Evolutionary conservation across 2,113 vertebrate species (phyloP).

Genomic region (Phylloscopus trochilus): DNA sequence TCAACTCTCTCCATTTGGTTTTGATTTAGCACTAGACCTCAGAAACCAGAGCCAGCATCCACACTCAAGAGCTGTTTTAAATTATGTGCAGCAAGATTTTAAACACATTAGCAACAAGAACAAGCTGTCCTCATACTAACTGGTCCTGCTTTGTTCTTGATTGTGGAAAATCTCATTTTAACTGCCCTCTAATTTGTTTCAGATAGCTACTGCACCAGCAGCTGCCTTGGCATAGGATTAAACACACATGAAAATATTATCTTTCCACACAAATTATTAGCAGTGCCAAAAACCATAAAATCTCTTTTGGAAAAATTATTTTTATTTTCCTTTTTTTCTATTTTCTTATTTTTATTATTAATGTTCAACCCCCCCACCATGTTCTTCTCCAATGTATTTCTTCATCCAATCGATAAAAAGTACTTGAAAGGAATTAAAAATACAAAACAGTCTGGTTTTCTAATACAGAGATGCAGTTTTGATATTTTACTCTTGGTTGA

Average conservation of each 20-base stretch:
- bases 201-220: conserved; percentile 82
- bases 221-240: conserved; percentile 81
- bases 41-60: conserved; percentile 61
- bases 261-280: conserved; percentile 77
- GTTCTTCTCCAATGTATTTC: background rate
- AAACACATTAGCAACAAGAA: conserved; percentile 87
- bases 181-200: conserved; percentile 83
- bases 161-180: conserved; percentile 86
- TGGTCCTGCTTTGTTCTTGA: conserved; percentile 79
- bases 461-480: background rate
- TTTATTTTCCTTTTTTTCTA: background rate
- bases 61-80: conserved; percentile 78
- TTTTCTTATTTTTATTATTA: background rate
- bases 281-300: conserved; percentile 73
- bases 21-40: conserved; percentile 73
- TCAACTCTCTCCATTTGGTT: conserved; percentile 71
- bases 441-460: background rate
- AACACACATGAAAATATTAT: conserved; percentile 72
- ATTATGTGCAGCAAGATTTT: conserved; percentile 84
- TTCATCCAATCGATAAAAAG: background rate
- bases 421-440: conserved; percentile 55
- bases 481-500: background rate
- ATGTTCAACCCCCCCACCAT: background rate
- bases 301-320: conserved; percentile 54
- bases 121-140: conserved; percentile 83